Percentiles rank a stretch among this genome's conserved stretches.
Evolutionary conservation across 2,888 invertebrate genomes (phyloP).

Genomic region (Uropetala carovei): DNA sequence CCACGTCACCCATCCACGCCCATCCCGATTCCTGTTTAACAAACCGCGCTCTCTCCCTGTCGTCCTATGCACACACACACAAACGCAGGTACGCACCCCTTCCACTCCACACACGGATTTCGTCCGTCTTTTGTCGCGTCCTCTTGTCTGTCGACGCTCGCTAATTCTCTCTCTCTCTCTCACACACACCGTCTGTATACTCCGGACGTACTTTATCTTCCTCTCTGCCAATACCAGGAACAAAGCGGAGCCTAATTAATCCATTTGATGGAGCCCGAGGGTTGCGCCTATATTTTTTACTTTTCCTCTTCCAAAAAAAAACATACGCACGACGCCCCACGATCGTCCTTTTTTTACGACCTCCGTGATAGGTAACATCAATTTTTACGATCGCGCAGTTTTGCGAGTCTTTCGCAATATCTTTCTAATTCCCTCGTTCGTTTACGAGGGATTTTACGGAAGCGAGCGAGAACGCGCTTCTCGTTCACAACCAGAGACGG

Average conservation of each 20-base stretch:
- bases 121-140: slow-evolving; percentile 26
- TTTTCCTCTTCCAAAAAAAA: too few species aligned
- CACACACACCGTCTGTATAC: not conserved
- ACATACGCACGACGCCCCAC: too few species aligned
- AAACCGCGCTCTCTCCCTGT: slow-evolving; percentile 21
- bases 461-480: too few species aligned
- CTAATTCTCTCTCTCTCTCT: not conserved
- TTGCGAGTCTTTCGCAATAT: too few species aligned
- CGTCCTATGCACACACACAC: not conserved
- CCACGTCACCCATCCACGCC: not conserved
- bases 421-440: too few species aligned
- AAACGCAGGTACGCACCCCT: not conserved
- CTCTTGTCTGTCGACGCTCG: not conserved
- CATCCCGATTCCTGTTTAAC: slow-evolving; percentile 39
- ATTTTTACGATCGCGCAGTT: too few species aligned
- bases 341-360: too few species aligned
- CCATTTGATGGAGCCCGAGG: not conserved
- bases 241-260: not conserved
- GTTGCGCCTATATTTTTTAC: too few species aligned
- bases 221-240: not conserved
- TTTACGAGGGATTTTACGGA: too few species aligned
- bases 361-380: too few species aligned
- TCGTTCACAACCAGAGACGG: too few species aligned
- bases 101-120: not conserved
- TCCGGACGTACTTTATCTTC: not conserved